Evolutionary conservation across 2,113 vertebrate species (phyloP), one percentile per base, ranked within the genome.

Genomic region (Oophaga pumilio): DNA sequence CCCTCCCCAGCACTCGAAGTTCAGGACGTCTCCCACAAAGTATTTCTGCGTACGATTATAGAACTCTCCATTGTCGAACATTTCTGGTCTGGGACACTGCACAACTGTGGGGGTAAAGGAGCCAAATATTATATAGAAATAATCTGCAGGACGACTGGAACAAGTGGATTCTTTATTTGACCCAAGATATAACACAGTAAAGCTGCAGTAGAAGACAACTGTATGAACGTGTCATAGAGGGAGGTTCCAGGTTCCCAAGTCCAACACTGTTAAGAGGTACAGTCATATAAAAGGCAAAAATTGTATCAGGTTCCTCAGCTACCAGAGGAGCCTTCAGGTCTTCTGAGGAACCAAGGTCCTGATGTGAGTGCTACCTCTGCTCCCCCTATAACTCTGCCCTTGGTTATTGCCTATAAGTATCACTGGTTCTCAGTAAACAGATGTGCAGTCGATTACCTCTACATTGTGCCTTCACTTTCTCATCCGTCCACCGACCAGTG

Each of bases 401-500:
- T 66, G n/a, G 6, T 62, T 6, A 20, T 62, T n/a, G 20, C 18
- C 60, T 62, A 22, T 53, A 53, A 53, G 12, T 7, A 2, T 53
- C 12, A 10, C 52, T 6, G 12, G 52, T 53, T 13, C 53, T n/a
- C 22, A 24, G 15, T 66, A 17, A 62, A 22, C 15, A 22, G 18
- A 69, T 49, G 1, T 0, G 53, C 18, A 12, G 20, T 20, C 11
- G n/a, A 1, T 84, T 80, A 86, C 85, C 62, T 86, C 33, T 79
- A 18, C 85, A 86, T 6, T n/a, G 12, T 22, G 76, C 62, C 18
- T 79, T 79, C 2, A 12, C 88, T 56, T 43, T 5, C 59, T 92
- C 78, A 81, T 66, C 0, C 0, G 86, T 91, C 93, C 93, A 93
- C 69, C 66, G 66, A 6, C 85, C 80, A 0, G 49, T 69, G 69